phyloP scores from a whole-genome alignment of 2,888 invertebrate species.

The Hirtodrosophila confusa region DNA sequence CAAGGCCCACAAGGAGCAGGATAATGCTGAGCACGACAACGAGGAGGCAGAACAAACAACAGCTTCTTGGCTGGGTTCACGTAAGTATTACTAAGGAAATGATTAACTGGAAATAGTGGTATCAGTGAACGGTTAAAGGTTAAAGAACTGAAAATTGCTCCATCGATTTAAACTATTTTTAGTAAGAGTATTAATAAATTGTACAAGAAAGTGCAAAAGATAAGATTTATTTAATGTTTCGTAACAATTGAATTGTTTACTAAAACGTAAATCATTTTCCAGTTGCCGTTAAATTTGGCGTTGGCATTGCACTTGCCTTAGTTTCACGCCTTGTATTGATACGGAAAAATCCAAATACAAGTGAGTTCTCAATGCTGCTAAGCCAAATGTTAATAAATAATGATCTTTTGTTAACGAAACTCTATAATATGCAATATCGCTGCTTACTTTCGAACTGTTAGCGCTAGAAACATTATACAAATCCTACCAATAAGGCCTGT shows the following conservation, averaged over 20 bases:
- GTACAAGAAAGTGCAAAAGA: constrained; percentile 83
- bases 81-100: constrained; percentile 68
- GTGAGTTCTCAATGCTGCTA: constrained; percentile 80
- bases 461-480: not conserved
- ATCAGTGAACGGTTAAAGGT: constrained; percentile 45
- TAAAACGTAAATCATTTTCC: constrained; percentile 86
- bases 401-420: constrained; percentile 47
- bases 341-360: constrained; percentile 87
- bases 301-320: constrained; percentile 92
- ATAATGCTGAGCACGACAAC: constrained; percentile 35
- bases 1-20: constrained; percentile 22
- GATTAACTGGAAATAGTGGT: not conserved
- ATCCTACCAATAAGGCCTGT: too few relatives aligned
- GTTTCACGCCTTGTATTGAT: constrained; percentile 94
- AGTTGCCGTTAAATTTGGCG: constrained; percentile 94
- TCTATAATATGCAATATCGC: constrained; percentile 12
- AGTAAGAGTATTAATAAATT: constrained; percentile 34
- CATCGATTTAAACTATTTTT: constrained; percentile 24
- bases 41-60: constrained; percentile 58
- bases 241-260: constrained; percentile 42
- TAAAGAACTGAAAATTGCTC: constrained; percentile 40
- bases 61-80: constrained; percentile 80
- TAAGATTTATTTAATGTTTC: constrained; percentile 26
- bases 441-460: constrained; percentile 30
- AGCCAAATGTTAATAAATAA: constrained; percentile 49